Percentiles rank a stretch among this genome's conserved stretches.
These are phyloP conservation scores for Sebastes cheni DNA, from an alignment of 2,797 vertebrate genomes.

Conservation along the genomic window DNA sequence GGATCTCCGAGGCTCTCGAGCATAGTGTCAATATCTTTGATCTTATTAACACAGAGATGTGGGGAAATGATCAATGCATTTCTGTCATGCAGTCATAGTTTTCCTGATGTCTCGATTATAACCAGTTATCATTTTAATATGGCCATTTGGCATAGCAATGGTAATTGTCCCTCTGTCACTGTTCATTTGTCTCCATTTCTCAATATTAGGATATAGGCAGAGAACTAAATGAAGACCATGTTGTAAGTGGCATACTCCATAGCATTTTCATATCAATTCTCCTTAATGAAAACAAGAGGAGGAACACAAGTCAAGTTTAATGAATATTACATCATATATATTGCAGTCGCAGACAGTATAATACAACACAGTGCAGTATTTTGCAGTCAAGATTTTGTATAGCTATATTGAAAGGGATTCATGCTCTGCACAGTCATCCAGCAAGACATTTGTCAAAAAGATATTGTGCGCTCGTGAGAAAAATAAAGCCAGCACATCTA, in stretches of 20 bases:
- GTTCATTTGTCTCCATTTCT: slow-evolving; percentile 67
- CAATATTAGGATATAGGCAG: slow-evolving; percentile 48
- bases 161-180: slow-evolving; percentile 71
- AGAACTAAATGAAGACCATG: slow-evolving; percentile 56
- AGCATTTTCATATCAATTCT: slow-evolving; percentile 48
- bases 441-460: slow-evolving; percentile 53
- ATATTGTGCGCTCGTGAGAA: slow-evolving; percentile 39
- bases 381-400: slow-evolving; percentile 23
- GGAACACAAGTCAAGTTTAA: slow-evolving; percentile 41
- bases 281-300: slow-evolving; percentile 49
- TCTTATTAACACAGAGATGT: slow-evolving; percentile 54
- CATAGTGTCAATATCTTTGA: slow-evolving; percentile 62
- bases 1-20: slow-evolving; percentile 41
- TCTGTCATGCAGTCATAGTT: slow-evolving; percentile 49
- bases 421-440: slow-evolving; percentile 36
- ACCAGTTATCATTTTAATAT: slow-evolving; percentile 64
- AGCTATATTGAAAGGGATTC: slow-evolving; percentile 31
- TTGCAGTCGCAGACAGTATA: slow-evolving; percentile 9
- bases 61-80: slow-evolving; percentile 64
- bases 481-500: slow-evolving; percentile 59
- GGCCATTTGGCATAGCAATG: slow-evolving; percentile 49
- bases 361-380: slow-evolving; percentile 18
- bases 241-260: slow-evolving; percentile 59
- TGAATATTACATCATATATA: slow-evolving; percentile 45
- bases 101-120: slow-evolving; percentile 64